Conservation (phyloP, 1,140 invertebrate genomes). For the Brachionus asplanchnoidis region DNA sequence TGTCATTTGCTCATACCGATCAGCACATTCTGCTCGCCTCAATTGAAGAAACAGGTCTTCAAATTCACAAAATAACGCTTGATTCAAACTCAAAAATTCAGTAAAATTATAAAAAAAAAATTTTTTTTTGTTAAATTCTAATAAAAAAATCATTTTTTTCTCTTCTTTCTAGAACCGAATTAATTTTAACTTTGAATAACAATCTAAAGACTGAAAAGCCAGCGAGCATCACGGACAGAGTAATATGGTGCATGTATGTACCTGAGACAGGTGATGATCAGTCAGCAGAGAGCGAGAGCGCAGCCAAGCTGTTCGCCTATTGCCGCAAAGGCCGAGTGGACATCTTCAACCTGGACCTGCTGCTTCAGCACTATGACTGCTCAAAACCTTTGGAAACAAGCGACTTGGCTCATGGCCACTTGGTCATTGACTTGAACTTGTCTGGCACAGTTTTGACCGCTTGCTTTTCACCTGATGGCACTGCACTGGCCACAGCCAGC, state of each 20-base stretch:
- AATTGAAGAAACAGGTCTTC: constrained; percentile 76
- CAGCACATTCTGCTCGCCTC: constrained; percentile 73
- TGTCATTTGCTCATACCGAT: constrained; percentile 77
- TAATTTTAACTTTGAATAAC: background rate
- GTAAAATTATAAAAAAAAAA: background rate
- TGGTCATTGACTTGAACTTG: constrained; percentile 44
- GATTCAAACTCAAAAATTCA: constrained; percentile 41
- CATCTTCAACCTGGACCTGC: constrained; percentile 20
- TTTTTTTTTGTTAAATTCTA: background rate
- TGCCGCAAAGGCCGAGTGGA: background rate
- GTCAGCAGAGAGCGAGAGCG: constrained; percentile 54
- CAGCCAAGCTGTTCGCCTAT: constrained; percentile 52
- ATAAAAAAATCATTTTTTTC: background rate
- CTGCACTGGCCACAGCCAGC: constrained; percentile 79
- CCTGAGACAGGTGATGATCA: constrained; percentile 61
- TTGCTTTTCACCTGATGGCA: constrained; percentile 84
- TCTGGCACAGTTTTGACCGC: constrained; percentile 72
- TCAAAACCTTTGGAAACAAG: background rate
- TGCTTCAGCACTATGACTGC: background rate
- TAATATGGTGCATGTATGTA: constrained; percentile 88
- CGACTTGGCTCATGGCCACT: background rate
- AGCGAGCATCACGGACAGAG: constrained; percentile 50
- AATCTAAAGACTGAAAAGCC: constrained; percentile 2
- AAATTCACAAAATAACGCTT: constrained; percentile 68
- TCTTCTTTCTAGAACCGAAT: background rate